Conservation (phyloP, 2,797 vertebrate genomes). For the Erethizon dorsatum region DNA sequence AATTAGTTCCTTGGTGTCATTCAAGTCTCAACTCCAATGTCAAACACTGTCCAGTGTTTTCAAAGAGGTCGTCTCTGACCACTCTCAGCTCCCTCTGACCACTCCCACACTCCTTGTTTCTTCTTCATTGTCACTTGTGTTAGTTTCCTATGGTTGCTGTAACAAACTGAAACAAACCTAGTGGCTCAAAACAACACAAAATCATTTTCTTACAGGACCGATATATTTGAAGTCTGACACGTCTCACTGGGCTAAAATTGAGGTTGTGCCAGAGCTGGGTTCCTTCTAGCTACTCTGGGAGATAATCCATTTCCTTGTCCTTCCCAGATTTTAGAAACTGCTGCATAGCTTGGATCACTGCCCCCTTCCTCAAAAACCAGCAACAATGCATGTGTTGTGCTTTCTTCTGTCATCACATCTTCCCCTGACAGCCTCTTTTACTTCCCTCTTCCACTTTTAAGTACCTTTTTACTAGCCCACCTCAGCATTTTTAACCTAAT, state of each 20-base stretch:
- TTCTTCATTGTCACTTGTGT: not conserved
- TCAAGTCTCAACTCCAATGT: not conserved
- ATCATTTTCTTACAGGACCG: not conserved
- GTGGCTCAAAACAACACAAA: not conserved
- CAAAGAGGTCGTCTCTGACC: not conserved
- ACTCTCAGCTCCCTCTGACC: no score
- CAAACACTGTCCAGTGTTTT: not conserved
- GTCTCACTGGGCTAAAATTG: not conserved
- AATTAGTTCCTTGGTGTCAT: not conserved
- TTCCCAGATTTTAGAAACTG: not conserved
- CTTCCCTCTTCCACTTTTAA: not conserved
- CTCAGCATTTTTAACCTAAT: not conserved
- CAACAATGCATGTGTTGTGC: not conserved
- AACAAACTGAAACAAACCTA: not conserved
- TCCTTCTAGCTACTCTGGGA: not conserved
- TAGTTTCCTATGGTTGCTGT: not conserved
- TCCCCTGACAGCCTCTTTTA: not conserved
- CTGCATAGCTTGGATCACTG: not conserved
- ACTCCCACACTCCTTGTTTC: not conserved
- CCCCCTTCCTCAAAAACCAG: not conserved
- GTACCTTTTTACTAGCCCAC: not conserved
- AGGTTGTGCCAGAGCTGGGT: not conserved
- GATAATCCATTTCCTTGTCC: not conserved
- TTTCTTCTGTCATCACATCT: not conserved
- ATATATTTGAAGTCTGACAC: not conserved